Evolutionary conservation across 30 jellyfish, hydroid and myxozoan genomes (phyloP).

Genomic region (Morbakka virulenta): DNA sequence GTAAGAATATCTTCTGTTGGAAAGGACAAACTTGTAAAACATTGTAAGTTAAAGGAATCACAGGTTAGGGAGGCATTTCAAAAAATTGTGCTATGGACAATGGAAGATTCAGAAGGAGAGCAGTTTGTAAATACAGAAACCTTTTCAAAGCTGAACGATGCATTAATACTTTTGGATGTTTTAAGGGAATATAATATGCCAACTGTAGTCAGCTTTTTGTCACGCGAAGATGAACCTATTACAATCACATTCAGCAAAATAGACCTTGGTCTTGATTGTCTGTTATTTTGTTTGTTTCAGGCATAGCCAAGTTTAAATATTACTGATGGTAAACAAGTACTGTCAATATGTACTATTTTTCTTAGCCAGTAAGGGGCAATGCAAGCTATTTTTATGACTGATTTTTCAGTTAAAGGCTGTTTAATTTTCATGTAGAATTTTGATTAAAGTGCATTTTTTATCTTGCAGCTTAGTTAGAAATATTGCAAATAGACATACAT

Average conservation of each 20-base stretch:
- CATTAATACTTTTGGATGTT: conserved; percentile 83
- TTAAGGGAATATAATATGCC: conserved; percentile 88
- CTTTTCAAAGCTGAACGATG: conserved; percentile 81
- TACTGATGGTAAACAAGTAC: no score
- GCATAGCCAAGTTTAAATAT: no score
- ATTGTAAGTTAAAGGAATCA: conserved; percentile 1
- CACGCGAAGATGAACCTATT: conserved; percentile 92
- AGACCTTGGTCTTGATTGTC: conserved; percentile 82
- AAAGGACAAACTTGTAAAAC: conserved; percentile 9
- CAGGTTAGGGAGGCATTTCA: conserved; percentile 70
- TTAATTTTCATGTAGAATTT: no score
- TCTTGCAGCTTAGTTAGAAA: no score
- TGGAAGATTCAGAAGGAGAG: conserved; percentile 94
- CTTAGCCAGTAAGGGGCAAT: no score
- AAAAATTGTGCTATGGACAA: conserved; percentile 91
- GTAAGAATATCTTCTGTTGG: conserved; percentile 58
- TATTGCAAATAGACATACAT: no score
- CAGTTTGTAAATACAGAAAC: conserved; percentile 91
- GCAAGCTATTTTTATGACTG: no score
- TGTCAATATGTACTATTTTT: no score
- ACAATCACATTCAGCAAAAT: conserved; percentile 95
- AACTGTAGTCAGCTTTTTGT: conserved; percentile 88
- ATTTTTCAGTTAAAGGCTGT: no score
- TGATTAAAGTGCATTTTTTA: no score
- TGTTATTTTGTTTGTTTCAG: conserved; percentile 92